Evolutionary conservation across 2,797 vertebrate genomes (phyloP), one percentile per base, ranked within the genome.

Genomic region (Lagocephalus sceleratus): DNA sequence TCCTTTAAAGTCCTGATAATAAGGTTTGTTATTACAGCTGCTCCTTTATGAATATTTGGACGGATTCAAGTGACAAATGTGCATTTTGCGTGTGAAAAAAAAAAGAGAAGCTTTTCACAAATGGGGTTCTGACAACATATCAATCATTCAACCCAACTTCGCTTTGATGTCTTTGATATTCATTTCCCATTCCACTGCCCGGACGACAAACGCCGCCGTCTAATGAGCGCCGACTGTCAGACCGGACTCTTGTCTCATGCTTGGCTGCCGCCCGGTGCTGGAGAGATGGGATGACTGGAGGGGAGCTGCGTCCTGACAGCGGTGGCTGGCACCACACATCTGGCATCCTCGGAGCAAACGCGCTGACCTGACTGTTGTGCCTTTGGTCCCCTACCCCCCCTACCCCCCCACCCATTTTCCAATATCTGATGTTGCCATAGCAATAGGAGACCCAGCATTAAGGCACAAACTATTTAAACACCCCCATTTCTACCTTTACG

Each of bases 271-370:
- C 62, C 47, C 39, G 20, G 60, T 49, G 35, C 56, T 58, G 60
- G 49, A 49, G 63, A 42, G 15, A 29, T 61, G 75, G 78, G 79
- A 77, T 79, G 76, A 85, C 63, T 73, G 73, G 71, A 75, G 68
- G 59, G 77, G 69, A 81, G 73, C 69, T 53, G 57, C 47, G 26
- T 61, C 67, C 65, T 66, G 63, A 67, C 67, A 73, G 69, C 38
- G 59, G 69, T 45, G 51, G 74, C 75, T 73, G 76, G 67, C 53
- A 67, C 76, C 20, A 32, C 76, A 82, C 86, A 89, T 82, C 85
- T 88, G 85, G 81, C 83, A 82, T 85, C 73, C 84, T 73, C 63
- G 46, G 54, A 76, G 74, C 60, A 45, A 75, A 76, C 60, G 48
- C 45, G 83, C 71, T 84, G 82, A 87, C 78, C 60, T 73, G 68